A percentile compares a stretch with the other conserved stretches of the same genome.
Evolutionary conservation across 2,797 vertebrate genomes (phyloP).

Genomic region (Lutjanus argentimaculatus): DNA sequence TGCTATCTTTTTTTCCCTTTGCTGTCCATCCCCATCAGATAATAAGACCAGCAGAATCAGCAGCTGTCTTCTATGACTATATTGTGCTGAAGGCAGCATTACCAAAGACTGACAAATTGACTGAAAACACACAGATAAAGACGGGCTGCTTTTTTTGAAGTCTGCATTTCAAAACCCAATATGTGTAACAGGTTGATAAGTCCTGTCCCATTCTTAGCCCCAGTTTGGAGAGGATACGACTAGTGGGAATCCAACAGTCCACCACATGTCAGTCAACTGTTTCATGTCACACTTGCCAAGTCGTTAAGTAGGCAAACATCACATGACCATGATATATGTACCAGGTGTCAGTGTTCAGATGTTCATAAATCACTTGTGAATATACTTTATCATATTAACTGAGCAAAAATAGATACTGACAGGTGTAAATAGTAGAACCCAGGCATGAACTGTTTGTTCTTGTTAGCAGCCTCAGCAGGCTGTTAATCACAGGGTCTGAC

Average conservation of each 20-base stretch:
- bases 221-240: background rate
- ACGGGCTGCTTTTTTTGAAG: background rate
- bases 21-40: slow-evolving; percentile 9
- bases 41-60: slow-evolving; percentile 11
- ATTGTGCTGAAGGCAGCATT: slow-evolving; percentile 32
- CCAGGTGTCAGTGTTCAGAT: background rate
- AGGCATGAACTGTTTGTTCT: background rate
- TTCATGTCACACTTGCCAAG: background rate
- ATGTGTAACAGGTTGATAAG: background rate
- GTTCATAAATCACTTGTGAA: slow-evolving; percentile 2
- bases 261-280: background rate
- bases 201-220: background rate
- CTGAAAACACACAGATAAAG: slow-evolving; percentile 13
- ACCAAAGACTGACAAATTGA: background rate
- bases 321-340: slow-evolving; percentile 1
- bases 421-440: background rate
- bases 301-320: background rate
- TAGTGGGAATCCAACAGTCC: background rate
- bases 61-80: slow-evolving; percentile 19
- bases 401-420: background rate
- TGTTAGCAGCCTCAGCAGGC: background rate
- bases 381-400: background rate
- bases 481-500: background rate
- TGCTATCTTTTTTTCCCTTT: background rate
- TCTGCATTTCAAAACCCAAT: background rate